These are phyloP conservation scores for Hafferia zeledoni DNA, from an alignment of 2,797 vertebrate species.

Conservation along the genomic window DNA sequence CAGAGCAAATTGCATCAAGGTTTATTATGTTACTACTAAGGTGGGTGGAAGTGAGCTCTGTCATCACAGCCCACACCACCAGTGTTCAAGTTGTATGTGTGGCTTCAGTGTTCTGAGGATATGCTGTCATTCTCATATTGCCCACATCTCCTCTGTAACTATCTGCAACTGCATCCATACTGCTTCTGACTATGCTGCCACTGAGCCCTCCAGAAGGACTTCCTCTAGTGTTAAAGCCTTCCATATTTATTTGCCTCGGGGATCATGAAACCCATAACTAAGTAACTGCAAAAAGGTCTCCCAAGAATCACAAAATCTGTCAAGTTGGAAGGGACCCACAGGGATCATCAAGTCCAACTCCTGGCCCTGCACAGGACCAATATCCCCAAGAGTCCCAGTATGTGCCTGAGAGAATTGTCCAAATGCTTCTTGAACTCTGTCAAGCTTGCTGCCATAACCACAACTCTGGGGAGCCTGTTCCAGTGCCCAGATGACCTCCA, in stretches of 20 bases:
- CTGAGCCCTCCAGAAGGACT: not conserved
- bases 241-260: not conserved
- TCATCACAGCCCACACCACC: not conserved
- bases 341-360: not conserved
- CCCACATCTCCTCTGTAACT: not conserved
- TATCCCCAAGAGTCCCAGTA: not conserved
- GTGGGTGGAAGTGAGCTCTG: not conserved
- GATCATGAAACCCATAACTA: not conserved
- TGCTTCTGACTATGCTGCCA: not conserved
- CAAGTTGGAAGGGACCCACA: not conserved
- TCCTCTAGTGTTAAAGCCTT: not conserved
- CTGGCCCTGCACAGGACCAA: not conserved
- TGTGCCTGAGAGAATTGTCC: not conserved
- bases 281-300: not conserved
- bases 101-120: not conserved
- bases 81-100: not conserved
- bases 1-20: not conserved
- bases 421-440: not conserved
- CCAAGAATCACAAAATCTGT: not conserved
- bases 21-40: not conserved
- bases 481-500: not conserved
- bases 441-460: not conserved
- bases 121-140: not conserved
- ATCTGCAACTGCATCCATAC: not conserved
- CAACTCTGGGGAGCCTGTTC: not conserved